These are phyloP conservation scores for Tetragnatha versicolor DNA, from an alignment of 1,140 invertebrate species.

Conservation along the genomic window DNA sequence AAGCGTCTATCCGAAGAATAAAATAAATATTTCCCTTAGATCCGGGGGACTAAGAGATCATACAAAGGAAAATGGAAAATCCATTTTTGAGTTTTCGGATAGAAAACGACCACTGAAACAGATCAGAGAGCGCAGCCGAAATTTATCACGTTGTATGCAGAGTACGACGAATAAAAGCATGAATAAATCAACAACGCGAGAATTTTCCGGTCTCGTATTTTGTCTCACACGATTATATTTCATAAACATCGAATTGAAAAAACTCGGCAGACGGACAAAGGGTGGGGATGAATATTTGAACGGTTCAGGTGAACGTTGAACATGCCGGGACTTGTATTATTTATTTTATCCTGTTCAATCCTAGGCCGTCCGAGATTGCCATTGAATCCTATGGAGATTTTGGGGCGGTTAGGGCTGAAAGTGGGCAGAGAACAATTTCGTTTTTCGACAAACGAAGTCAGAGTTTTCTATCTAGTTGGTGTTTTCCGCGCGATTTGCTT, in stretches of 20 bases:
- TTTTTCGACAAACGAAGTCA: no score
- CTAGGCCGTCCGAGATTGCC: no score
- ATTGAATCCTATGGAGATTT: no score
- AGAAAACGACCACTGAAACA: background rate
- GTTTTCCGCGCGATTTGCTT: no score
- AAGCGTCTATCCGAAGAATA: background rate
- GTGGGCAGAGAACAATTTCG: no score
- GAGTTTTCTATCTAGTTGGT: no score
- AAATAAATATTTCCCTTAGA: background rate
- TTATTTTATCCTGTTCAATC: no score
- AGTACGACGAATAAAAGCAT: background rate
- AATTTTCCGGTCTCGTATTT: background rate
- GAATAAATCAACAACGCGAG: background rate
- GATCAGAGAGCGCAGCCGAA: constrained; percentile 14
- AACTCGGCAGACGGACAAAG: constrained; percentile 2
- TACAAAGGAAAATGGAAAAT: constrained; percentile 21
- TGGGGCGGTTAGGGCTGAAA: no score
- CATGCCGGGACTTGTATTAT: no score
- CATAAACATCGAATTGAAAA: constrained; percentile 26
- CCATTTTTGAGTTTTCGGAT: constrained; percentile 10
- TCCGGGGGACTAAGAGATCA: background rate
- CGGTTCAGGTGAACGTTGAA: no score
- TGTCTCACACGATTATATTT: constrained; percentile 34
- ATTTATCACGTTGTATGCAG: constrained; percentile 4
- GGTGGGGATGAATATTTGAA: constrained; percentile 24